Evolutionary conservation across 2,888 invertebrate genomes (phyloP).

Genomic region (Plebejus melissa): DNA sequence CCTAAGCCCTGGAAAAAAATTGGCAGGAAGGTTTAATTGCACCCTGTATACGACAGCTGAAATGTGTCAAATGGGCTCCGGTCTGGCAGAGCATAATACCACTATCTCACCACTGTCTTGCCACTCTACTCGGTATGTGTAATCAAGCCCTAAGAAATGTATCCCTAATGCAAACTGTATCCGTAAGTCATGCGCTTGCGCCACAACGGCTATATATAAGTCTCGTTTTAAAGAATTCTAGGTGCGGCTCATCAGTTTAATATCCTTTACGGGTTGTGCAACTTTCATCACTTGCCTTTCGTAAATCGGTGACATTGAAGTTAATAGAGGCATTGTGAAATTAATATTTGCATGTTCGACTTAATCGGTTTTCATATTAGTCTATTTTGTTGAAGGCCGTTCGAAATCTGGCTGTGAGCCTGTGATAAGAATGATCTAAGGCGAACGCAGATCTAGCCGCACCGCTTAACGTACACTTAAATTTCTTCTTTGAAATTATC

Average conservation of each 20-base stretch:
- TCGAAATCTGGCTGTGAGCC: neutral
- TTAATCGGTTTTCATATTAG: neutral
- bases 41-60: no score
- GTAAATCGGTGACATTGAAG: neutral
- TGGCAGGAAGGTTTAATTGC: no score
- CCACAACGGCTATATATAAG: neutral
- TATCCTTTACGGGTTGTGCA: neutral
- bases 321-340: neutral
- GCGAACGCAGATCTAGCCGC: neutral
- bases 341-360: neutral
- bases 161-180: neutral
- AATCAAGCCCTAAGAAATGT: neutral
- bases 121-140: no score
- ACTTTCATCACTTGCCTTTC: neutral
- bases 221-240: constrained; percentile 22
- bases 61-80: no score
- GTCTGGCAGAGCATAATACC: no score
- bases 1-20: no score
- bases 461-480: neutral
- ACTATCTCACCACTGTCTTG: no score
- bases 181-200: neutral
- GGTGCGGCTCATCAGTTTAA: constrained; percentile 19
- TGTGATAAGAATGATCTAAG: neutral
- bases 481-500: no score
- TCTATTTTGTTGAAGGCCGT: neutral